Percentiles rank a stretch among this genome's conserved stretches.
These are phyloP conservation scores for Platerodrilus igneus DNA, from an alignment of 2,888 invertebrate genomes.

Conservation along the genomic window DNA sequence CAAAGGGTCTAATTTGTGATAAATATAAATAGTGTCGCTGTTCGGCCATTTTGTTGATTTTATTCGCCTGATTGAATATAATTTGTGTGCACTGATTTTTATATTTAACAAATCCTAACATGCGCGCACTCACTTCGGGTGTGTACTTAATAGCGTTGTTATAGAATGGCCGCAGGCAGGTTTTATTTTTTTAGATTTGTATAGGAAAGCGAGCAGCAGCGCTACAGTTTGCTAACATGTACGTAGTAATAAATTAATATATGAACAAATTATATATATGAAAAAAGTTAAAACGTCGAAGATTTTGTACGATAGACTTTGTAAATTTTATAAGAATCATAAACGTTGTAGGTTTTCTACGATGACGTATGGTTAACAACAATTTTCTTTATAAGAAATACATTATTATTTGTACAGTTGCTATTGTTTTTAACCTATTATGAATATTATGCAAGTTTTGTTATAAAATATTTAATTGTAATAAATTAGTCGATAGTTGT, in stretches of 20 bases:
- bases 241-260: conserved; percentile 17
- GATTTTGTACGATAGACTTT: conserved; percentile 15
- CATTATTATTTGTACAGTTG: conserved; percentile 48
- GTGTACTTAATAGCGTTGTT: too few species aligned
- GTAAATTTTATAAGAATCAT: conserved; percentile 20
- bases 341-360: conserved; percentile 44
- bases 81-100: conserved; percentile 5
- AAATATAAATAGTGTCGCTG: background rate
- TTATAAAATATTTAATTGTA: conserved; percentile 40
- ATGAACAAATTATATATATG: conserved; percentile 26
- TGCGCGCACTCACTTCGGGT: too few species aligned
- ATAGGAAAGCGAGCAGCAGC: too few species aligned
- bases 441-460: conserved; percentile 43
- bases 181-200: conserved; percentile 18
- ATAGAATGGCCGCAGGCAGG: too few species aligned
- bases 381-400: conserved; percentile 47
- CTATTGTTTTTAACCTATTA: conserved; percentile 38
- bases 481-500: conserved; percentile 24
- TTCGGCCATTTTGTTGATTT: conserved; percentile 1
- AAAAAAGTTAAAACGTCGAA: conserved; percentile 19
- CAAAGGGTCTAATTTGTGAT: background rate
- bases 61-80: background rate
- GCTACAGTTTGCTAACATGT: too few species aligned
- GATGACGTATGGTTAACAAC: conserved; percentile 29
- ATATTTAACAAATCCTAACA: too few species aligned